These are phyloP conservation scores for Chironomus tepperi DNA, from an alignment of 1,140 invertebrate genomes.

Conservation along the genomic window DNA sequence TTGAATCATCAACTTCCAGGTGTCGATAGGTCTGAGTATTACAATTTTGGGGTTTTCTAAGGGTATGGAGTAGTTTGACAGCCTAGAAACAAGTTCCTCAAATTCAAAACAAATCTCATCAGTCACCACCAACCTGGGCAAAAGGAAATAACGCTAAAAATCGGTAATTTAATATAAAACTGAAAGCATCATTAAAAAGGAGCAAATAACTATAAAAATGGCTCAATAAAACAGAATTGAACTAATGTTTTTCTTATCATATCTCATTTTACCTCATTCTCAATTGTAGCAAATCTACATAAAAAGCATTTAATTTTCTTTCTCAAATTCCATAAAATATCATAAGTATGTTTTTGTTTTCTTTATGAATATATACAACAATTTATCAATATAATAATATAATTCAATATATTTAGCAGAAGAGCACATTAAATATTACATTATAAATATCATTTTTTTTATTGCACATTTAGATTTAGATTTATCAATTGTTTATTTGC, in stretches of 20 bases:
- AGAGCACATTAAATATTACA: slow-evolving; percentile 11
- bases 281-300: slow-evolving; percentile 3
- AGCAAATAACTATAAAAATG: background rate
- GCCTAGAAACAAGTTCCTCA: too few relatives aligned
- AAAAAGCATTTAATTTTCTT: background rate
- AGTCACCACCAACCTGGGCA: too few relatives aligned
- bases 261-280: background rate
- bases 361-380: background rate
- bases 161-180: background rate
- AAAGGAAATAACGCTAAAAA: too few relatives aligned
- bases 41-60: too few relatives aligned
- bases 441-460: slow-evolving; percentile 9
- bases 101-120: too few relatives aligned
- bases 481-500: background rate
- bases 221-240: background rate
- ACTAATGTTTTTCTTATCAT: background rate
- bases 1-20: too few relatives aligned
- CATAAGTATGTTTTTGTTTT: background rate
- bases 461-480: slow-evolving; percentile 14
- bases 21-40: too few relatives aligned
- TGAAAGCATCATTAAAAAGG: background rate
- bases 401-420: background rate
- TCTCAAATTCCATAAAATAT: slow-evolving; percentile 10
- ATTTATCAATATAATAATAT: background rate
- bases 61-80: too few relatives aligned